These are phyloP conservation scores for Propsilocerus akamusi DNA, from an alignment of 1,140 invertebrate genomes.

Conservation along the genomic window DNA sequence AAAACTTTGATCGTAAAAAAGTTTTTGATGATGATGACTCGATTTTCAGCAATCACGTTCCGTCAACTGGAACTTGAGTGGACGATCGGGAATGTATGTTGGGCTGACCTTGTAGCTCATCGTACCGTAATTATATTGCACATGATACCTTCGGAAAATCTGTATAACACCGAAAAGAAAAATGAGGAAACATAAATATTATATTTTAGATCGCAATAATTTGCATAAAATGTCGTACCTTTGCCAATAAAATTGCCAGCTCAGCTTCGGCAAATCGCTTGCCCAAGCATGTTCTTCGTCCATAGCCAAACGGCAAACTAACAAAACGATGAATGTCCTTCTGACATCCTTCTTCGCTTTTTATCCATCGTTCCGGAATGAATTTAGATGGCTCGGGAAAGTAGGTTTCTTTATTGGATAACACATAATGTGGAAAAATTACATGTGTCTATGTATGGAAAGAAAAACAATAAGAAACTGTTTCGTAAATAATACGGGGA, in stretches of 20 bases:
- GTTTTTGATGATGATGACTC: background rate
- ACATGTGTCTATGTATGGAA: slow-evolving; percentile 61
- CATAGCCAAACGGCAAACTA: slow-evolving; percentile 65
- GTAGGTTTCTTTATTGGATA: slow-evolving; percentile 53
- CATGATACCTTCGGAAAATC: slow-evolving; percentile 45
- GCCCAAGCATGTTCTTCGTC: slow-evolving; percentile 62
- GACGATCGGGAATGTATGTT: slow-evolving; percentile 47
- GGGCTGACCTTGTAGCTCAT: slow-evolving; percentile 49
- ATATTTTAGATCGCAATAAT: background rate
- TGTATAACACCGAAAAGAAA: slow-evolving; percentile 22
- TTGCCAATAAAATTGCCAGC: slow-evolving; percentile 47
- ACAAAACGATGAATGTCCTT: slow-evolving; percentile 46
- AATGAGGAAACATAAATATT: slow-evolving; percentile 5
- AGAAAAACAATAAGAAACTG: background rate
- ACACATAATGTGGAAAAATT: slow-evolving; percentile 63
- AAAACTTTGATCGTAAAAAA: background rate
- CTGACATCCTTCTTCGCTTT: slow-evolving; percentile 18
- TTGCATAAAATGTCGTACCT: slow-evolving; percentile 12
- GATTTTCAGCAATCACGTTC: slow-evolving; percentile 15
- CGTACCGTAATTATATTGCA: slow-evolving; percentile 38
- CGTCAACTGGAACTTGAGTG: slow-evolving; percentile 38
- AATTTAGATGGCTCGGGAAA: slow-evolving; percentile 46
- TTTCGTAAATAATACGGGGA: background rate
- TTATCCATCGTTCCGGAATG: slow-evolving; percentile 59
- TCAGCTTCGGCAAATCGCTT: slow-evolving; percentile 64